Base-by-base conservation (phyloP, 2,888 invertebrate genomes). In the Microchrysa polita region DNA sequence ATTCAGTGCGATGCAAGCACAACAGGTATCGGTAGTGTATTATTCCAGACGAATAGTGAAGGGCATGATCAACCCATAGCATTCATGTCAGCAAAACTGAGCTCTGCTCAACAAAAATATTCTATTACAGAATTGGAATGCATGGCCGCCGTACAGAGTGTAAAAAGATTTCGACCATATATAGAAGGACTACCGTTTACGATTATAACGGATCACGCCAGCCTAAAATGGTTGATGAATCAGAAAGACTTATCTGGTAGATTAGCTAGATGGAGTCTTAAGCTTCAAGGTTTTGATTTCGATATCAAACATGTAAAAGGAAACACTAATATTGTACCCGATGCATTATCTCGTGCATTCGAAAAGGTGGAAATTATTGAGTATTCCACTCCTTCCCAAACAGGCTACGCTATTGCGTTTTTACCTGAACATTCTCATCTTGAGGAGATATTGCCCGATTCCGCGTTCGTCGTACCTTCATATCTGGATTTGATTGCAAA, bases 91-190 rank as follows among this genome's bases (percentile, higher is more conserved):
- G 9, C 12, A 14, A 59, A 59, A 12, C 23, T 59, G 14, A 23
- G 2, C 23, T 12, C 20, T 4, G 22, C 65, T 4, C 23, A 65
- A 22, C 22, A 22, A 5, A 65, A 65, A 12, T 65, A 65, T n/a
- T 48, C 48, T 22, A 48, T 65, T 5, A 65, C 65, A 2, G 44
- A 48, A 22, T 14, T 48, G 9, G 65, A 65, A 16, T 65, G 48
- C 22, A 10, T 48, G 1, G 65, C 48, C 0, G 44, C 65, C 2
- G 74, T 44, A 40, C 73, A 67, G 34, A 73, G 67, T 1, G 52
- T 77, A 0, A 67, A 67, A 22, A 72, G 57, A n/a, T 76, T 77
- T n/a, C 18, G 76, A 0, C 65, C 67, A 0, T 76, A 77, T 27
- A 73, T 76, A 5, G 76, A 77, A 57, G 65, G 65, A 2, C 5